These are phyloP conservation scores for Pygocentrus nattereri DNA, from an alignment of 2,797 vertebrate species.

Conservation along the genomic window DNA sequence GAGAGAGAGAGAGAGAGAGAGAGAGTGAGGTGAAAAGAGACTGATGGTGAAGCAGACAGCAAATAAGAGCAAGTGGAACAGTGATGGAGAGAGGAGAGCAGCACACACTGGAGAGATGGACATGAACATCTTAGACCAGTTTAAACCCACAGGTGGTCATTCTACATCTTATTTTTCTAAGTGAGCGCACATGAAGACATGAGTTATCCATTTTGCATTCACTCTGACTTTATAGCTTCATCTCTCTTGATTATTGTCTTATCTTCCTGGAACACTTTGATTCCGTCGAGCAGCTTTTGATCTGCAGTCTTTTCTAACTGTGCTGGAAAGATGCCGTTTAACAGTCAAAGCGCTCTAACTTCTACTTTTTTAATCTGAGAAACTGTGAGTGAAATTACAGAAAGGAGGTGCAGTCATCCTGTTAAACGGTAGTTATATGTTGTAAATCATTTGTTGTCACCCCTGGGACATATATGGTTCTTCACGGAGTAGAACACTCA, in stretches of 20 bases:
- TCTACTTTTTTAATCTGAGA: no score
- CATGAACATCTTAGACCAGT: slow-evolving; percentile 19
- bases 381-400: no score
- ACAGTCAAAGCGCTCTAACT: not conserved
- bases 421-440: no score
- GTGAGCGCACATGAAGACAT: not conserved
- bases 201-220: slow-evolving; percentile 1
- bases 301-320: not conserved
- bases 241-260: not conserved
- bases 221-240: not conserved
- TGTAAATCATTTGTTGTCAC: no score
- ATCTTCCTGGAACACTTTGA: no score
- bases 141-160: slow-evolving; percentile 18
- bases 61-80: slow-evolving; percentile 8
- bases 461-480: no score
- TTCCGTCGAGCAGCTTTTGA: not conserved
- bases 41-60: slow-evolving; percentile 52
- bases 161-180: slow-evolving; percentile 8
- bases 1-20: slow-evolving; percentile 12
- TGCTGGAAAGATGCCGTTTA: no score
- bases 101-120: not conserved
- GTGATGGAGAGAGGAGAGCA: slow-evolving; percentile 25
- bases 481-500: no score
- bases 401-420: no score
- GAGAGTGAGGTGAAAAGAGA: slow-evolving; percentile 55